A percentile compares a stretch with the other conserved stretches of the same genome.
Evolutionary conservation across 2,113 vertebrate genomes (phyloP).

Genomic region (Hypanus sabinus): DNA sequence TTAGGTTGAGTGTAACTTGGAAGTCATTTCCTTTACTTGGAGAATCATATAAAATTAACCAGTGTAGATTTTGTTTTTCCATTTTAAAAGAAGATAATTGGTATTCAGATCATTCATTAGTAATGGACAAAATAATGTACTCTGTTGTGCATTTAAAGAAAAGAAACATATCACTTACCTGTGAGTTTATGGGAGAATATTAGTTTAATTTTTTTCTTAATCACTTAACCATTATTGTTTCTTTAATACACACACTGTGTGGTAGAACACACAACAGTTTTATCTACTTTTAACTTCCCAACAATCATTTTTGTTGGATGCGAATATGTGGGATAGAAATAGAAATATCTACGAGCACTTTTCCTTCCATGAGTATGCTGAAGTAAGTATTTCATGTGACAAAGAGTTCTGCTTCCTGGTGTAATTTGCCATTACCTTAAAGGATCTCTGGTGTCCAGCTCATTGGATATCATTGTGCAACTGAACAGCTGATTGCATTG

Average conservation of each 20-base stretch:
- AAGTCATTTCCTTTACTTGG: not conserved
- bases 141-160: not conserved
- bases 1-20: not conserved
- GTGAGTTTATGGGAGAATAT: not conserved
- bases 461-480: too few relatives aligned
- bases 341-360: too few relatives aligned
- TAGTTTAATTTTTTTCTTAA: not conserved
- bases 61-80: not conserved
- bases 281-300: not conserved
- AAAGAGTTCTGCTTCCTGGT: too few relatives aligned
- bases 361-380: too few relatives aligned
- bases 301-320: not conserved
- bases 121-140: not conserved
- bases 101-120: not conserved
- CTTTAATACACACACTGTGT: too few relatives aligned
- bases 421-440: too few relatives aligned
- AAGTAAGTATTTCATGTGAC: too few relatives aligned
- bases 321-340: too few relatives aligned
- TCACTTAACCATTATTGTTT: not conserved
- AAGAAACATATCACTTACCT: not conserved
- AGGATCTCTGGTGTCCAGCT: too few relatives aligned
- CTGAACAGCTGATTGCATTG: too few relatives aligned
- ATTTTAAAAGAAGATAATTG: not conserved
- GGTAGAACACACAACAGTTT: not conserved
- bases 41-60: too few relatives aligned